phyloP scores from a whole-genome alignment of 2,888 invertebrate genomes.

The Amiota communis region DNA sequence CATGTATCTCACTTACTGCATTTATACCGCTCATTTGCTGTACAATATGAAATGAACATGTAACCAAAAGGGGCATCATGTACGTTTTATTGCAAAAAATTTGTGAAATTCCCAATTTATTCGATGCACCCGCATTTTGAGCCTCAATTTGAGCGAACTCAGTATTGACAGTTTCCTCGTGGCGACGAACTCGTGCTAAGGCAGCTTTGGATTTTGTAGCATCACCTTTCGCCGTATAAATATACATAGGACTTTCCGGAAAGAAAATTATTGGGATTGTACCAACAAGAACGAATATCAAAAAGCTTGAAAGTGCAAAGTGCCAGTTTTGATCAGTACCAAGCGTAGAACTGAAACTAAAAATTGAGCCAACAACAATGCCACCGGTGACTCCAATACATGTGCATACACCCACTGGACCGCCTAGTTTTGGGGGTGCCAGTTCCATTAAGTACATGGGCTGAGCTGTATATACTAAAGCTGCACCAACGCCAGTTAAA shows the following conservation, averaged over 20 bases:
- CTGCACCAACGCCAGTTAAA: conserved; percentile 82
- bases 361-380: conserved; percentile 61
- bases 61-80: conserved; percentile 81
- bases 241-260: conserved; percentile 91
- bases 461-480: conserved; percentile 86
- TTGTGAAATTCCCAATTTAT: conserved; percentile 74
- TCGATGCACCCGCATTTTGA: conserved; percentile 43
- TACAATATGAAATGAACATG: conserved; percentile 81
- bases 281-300: conserved; percentile 80
- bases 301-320: conserved; percentile 80
- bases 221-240: conserved; percentile 80
- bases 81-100: conserved; percentile 34
- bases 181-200: conserved; percentile 47
- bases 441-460: conserved; percentile 93
- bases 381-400: conserved; percentile 73
- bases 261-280: conserved; percentile 77
- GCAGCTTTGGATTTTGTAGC: conserved; percentile 75
- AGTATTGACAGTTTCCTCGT: conserved; percentile 76
- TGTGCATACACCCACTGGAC: conserved; percentile 86
- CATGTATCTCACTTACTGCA: conserved; percentile 77
- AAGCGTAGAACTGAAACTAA: conserved; percentile 56
- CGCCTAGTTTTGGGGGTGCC: conserved; percentile 82
- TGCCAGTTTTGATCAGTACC: conserved; percentile 82
- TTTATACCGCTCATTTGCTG: conserved; percentile 92
- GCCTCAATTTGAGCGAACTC: conserved; percentile 73